Evolutionary conservation across 2,888 invertebrate species (phyloP).

Genomic region (Eurytoma adleriae): DNA sequence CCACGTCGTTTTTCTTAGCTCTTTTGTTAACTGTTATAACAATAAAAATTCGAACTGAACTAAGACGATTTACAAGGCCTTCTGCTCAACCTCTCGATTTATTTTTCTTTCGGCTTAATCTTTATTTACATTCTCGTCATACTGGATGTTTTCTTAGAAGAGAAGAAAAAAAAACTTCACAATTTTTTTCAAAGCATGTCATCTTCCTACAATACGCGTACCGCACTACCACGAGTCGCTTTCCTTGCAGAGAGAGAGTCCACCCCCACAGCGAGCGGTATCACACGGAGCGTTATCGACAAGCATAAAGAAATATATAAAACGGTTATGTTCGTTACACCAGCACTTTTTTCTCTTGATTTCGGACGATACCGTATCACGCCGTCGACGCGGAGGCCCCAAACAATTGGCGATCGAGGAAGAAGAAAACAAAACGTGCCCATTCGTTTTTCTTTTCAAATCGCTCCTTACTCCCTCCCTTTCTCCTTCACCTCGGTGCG

Average conservation of each 20-base stretch:
- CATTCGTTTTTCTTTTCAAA: neutral
- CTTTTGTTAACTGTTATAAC: neutral
- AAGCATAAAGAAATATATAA: constrained; percentile 29
- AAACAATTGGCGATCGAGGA: no score
- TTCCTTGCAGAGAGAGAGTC: constrained; percentile 1
- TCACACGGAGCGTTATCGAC: neutral
- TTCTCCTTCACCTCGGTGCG: neutral
- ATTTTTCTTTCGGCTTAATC: constrained; percentile 40
- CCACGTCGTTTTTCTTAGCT: neutral
- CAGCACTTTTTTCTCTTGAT: constrained; percentile 8
- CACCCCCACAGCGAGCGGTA: no score
- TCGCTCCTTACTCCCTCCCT: no score
- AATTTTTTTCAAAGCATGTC: constrained; percentile 14
- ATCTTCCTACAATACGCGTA: neutral
- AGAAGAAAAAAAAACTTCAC: constrained; percentile 42
- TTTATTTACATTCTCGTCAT: constrained; percentile 55
- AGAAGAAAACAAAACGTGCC: neutral
- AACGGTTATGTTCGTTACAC: constrained; percentile 41
- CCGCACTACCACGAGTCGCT: neutral
- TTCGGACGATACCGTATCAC: no score
- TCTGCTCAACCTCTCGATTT: constrained; percentile 45
- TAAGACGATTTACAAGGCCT: constrained; percentile 38
- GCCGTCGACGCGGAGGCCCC: no score
- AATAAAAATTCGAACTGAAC: constrained; percentile 44
- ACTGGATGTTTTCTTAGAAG: constrained; percentile 33